Base-by-base conservation (phyloP, 2,113 vertebrate species). In the Hyaena hyaena region DNA sequence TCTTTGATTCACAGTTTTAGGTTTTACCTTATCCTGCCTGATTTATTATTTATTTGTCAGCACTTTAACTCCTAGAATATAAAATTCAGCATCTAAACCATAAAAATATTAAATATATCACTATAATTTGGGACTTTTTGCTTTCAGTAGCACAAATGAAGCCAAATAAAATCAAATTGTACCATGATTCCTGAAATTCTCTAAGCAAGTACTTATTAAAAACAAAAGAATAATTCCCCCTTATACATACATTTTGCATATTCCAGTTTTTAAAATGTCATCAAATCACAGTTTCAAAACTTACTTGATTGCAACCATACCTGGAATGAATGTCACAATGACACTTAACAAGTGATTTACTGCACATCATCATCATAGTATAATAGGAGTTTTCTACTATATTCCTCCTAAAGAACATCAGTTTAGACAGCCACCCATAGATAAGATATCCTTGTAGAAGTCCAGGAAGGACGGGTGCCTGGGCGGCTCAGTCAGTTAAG, bases 121-220 rank as follows among this genome's bases (percentile, higher is more conserved):
- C 71, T 95, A 39, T 80, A 79, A 91, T 43, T 26, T 81, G 8
- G 8, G 4, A 26, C 17, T 71, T 81, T 81, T 86, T 76, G 48
- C 24, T 93, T 90, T 95, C 39, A 86, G 23, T 50, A 76, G 5
- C 33, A 88, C 63, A 93, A 90, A 73, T 50, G 33, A 85, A 84
- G 21, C 12, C 31, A 90, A 84, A 66, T 55, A 73, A 65, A 91
- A 26, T n/a, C 19, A 80, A 53, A 90, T 73, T 86, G 65, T n/a
- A 1, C 23, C 61, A 61, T 66, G 12, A 91, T 82, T 82, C 28
- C 39, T 82, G 58, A 83, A 93, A 77, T 77, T 69, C 11, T 77
- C 39, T 92, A 71, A 79, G 74, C 28, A 90, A 43, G 28, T 45
- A 10, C 14, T 66, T 61, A 61, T 65, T 74, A 85, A 61, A 12